These are phyloP conservation scores for Caenorhabditis sp. DNA, from an alignment of 2,888 invertebrate genomes.

Conservation along the genomic window DNA sequence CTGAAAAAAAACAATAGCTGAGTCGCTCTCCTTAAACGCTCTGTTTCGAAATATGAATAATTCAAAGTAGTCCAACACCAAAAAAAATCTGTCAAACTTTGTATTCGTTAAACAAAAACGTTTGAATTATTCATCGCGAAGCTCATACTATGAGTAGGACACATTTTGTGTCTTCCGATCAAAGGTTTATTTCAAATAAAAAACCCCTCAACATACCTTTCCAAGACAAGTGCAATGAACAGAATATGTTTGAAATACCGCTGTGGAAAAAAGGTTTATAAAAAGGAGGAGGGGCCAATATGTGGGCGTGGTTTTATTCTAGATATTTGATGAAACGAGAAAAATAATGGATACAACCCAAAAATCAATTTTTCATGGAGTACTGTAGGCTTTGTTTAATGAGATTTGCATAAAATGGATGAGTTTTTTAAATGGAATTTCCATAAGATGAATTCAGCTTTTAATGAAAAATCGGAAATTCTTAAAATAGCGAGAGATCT, in stretches of 20 bases:
- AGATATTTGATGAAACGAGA: neutral
- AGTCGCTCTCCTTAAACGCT: neutral
- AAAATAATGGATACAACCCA: neutral
- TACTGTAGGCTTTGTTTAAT: neutral
- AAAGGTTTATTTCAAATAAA: neutral
- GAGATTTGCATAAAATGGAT: neutral
- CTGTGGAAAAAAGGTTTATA: too few species aligned
- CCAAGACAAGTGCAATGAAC: too few species aligned
- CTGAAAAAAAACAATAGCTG: neutral
- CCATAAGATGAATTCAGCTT: neutral
- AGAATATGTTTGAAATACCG: too few species aligned
- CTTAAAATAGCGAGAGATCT: too few species aligned
- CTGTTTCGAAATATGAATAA: neutral
- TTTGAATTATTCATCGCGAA: neutral
- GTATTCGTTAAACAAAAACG: neutral
- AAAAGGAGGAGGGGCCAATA: too few species aligned
- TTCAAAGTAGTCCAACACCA: neutral
- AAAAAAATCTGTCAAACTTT: neutral
- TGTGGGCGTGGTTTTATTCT: too few species aligned
- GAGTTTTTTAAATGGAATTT: neutral
- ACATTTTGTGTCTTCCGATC: neutral
- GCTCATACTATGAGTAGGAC: neutral
- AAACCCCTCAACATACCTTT: neutral
- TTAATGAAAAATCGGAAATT: too few species aligned
- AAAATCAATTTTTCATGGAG: neutral